Conservation (phyloP, 1,140 invertebrate genomes). For the Ceratitis capitata region DNA sequence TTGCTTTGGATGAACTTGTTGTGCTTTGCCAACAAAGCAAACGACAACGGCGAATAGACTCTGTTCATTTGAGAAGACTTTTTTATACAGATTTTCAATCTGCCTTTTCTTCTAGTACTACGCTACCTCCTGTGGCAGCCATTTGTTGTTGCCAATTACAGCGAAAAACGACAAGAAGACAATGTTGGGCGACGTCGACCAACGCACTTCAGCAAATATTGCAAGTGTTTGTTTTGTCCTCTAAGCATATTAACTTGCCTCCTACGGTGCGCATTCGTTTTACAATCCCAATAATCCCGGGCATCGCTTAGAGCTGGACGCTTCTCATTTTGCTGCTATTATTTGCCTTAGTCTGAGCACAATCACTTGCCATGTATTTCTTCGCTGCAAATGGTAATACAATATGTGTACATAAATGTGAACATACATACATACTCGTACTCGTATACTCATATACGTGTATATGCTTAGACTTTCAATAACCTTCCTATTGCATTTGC, state of each 20-base stretch:
- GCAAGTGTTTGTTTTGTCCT: not conserved
- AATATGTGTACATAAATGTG: too few species aligned
- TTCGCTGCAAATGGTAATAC: too few species aligned
- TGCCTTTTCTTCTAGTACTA: not conserved
- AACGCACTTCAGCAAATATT: not conserved
- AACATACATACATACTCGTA: not conserved
- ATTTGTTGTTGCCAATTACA: not conserved
- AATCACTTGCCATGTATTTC: too few species aligned
- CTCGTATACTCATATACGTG: not conserved
- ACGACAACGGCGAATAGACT: not conserved
- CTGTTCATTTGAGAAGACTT: not conserved
- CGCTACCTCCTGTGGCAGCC: too few species aligned
- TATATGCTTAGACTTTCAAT: not conserved
- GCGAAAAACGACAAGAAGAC: not conserved
- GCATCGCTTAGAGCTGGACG: not conserved
- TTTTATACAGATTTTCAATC: not conserved
- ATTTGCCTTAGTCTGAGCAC: not conserved
- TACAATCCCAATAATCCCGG: not conserved
- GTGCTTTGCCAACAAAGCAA: not conserved
- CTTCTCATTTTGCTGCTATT: not conserved
- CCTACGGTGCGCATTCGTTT: not conserved
- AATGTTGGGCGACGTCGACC: not conserved
- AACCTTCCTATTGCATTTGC: not conserved
- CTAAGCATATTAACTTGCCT: not conserved
- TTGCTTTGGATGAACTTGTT: not conserved